Percentiles rank a stretch among this genome's conserved stretches.
Evolutionary conservation across 1,140 invertebrate species (phyloP).

Genomic region (Hyphantria cunea): DNA sequence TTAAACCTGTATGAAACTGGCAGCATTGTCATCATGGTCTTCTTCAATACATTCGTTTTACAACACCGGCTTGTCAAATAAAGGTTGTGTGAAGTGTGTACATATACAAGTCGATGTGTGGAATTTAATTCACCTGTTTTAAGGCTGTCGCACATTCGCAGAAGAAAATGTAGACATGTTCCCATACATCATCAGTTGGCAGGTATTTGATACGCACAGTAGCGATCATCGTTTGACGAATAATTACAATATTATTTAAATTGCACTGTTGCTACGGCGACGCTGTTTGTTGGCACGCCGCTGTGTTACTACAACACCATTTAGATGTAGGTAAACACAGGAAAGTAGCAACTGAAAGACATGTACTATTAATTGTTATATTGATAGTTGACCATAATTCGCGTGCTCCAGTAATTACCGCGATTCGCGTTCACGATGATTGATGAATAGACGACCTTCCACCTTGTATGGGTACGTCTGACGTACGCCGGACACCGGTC

Average conservation of each 20-base stretch:
- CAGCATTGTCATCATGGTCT: slow-evolving; percentile 33
- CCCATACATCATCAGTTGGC: slow-evolving; percentile 71
- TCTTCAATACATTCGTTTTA: slow-evolving; percentile 31
- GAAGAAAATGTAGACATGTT: slow-evolving; percentile 70
- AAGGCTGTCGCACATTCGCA: slow-evolving; percentile 25
- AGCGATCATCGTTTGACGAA: slow-evolving; percentile 48
- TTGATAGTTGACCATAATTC: slow-evolving; percentile 33
- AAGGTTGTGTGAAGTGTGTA: slow-evolving; percentile 6
- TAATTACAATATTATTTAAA: slow-evolving; percentile 40
- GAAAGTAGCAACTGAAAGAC: slow-evolving; percentile 7
- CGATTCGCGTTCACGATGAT: slow-evolving; percentile 48
- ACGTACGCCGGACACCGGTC: slow-evolving; percentile 55
- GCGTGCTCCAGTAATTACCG: slow-evolving; percentile 44
- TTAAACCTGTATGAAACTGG: slow-evolving; percentile 31
- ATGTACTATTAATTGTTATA: slow-evolving; percentile 11
- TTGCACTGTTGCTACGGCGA: slow-evolving; percentile 61
- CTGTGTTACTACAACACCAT: slow-evolving; percentile 40
- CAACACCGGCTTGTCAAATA: slow-evolving; percentile 8
- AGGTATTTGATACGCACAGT: slow-evolving; percentile 66
- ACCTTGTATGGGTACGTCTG: slow-evolving; percentile 47
- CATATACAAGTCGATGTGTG: slow-evolving; percentile 8
- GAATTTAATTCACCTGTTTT: slow-evolving; percentile 23
- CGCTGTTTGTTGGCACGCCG: slow-evolving; percentile 50
- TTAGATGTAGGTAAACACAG: slow-evolving; percentile 15
- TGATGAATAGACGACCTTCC: slow-evolving; percentile 62